Conservation (phyloP, 53 echinoderm and acorn worm species). For the Hippasteria phrygiana region DNA sequence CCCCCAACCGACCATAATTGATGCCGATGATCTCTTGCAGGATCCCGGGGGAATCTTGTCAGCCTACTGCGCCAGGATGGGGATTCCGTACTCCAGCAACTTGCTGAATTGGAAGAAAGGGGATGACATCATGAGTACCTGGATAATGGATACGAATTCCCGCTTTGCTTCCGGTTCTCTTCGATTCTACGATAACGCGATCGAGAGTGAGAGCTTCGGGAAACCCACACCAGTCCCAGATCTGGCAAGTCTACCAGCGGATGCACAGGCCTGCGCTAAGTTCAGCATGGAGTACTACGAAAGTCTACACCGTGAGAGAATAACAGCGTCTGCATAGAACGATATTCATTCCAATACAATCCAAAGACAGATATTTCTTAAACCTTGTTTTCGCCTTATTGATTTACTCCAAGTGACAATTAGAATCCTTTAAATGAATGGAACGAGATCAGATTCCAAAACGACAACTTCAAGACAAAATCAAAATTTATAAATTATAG, state of each 20-base stretch:
- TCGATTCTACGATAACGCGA: not conserved
- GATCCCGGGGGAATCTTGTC: not conserved
- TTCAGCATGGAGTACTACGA: conserved; percentile 17
- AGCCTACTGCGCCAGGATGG: conserved; percentile 4
- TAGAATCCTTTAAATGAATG: too few species aligned
- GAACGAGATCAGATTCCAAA: too few species aligned
- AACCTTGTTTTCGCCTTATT: too few species aligned
- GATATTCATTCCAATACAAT: too few species aligned
- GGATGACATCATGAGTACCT: not conserved
- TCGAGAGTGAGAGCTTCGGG: not conserved
- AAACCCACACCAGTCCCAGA: not conserved
- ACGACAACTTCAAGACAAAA: too few species aligned
- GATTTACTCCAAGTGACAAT: too few species aligned
- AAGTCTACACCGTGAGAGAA: not conserved
- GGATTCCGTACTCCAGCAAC: not conserved
- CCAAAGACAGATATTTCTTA: too few species aligned
- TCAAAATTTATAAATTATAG: too few species aligned
- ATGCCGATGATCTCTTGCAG: not conserved
- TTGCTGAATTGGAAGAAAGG: not conserved
- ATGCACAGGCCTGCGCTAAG: not conserved
- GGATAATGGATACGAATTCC: not conserved
- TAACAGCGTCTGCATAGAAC: too few species aligned
- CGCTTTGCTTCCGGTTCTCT: too few species aligned
- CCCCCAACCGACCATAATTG: conserved; percentile 1
- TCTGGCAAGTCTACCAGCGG: not conserved